A percentile compares a stretch with the other conserved stretches of the same genome.
phyloP scores from a whole-genome alignment of 1,140 invertebrate species.

The Ruditapes philippinarum region DNA sequence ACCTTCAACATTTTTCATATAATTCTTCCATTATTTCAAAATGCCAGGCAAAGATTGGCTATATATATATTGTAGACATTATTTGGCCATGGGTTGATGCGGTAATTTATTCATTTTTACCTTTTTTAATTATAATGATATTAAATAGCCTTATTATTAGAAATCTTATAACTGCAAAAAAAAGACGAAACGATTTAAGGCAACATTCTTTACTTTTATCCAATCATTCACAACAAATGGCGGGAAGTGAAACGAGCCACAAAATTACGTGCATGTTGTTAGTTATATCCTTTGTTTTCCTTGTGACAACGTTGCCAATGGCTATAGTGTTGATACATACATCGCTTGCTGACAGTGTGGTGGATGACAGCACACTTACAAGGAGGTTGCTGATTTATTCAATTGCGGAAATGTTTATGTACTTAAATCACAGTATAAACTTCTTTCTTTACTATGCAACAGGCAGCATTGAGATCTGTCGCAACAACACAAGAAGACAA shows the following conservation, averaged over 20 bases:
- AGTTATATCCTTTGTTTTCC: conserved; percentile 84
- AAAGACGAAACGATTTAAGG: background rate
- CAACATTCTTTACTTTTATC: conserved; percentile 2
- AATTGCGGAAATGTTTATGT: conserved; percentile 84
- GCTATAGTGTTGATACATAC: conserved; percentile 80
- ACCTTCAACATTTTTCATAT: background rate
- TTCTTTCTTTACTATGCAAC: conserved; percentile 86
- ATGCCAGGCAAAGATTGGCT: conserved; percentile 57
- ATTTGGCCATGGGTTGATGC: conserved; percentile 84
- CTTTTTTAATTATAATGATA: conserved; percentile 79
- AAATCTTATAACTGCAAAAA: conserved; percentile 63
- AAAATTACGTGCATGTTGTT: conserved; percentile 84
- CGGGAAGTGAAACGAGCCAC: conserved; percentile 68
- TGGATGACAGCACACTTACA: conserved; percentile 56
- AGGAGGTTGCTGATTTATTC: conserved; percentile 73
- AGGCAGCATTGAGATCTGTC: too few relatives aligned
- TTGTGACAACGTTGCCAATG: conserved; percentile 85
- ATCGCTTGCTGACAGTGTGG: conserved; percentile 72
- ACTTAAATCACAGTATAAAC: conserved; percentile 86
- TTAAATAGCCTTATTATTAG: conserved; percentile 78
- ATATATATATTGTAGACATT: conserved; percentile 63
- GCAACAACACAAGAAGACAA: too few relatives aligned
- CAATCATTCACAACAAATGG: background rate
- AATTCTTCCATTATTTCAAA: conserved; percentile 54
- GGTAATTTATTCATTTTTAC: conserved; percentile 81